Evolutionary conservation across 2,888 invertebrate genomes (phyloP), one percentile per base, ranked within the genome.

Genomic region (Ethmia dodecea): DNA sequence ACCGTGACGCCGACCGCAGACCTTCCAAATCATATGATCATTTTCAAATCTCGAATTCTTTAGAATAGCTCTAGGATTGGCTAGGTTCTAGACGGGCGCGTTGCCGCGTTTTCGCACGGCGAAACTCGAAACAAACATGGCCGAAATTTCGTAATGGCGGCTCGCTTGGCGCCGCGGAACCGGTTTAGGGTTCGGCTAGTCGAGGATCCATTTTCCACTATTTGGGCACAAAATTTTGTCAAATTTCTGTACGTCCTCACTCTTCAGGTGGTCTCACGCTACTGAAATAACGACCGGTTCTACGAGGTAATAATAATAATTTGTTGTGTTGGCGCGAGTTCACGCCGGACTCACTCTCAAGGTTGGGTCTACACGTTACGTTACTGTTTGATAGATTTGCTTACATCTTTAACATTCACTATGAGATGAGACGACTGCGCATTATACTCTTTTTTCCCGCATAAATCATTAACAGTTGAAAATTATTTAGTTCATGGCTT

Each of bases 121-220:
- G 63, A 63, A 66, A 69, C 70, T 52, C 55, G 63, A 63, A 66
- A 69, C 70, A 66, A 78, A 78, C 65, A 80, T 79, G 79, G 79
- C 77, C 77, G 80, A 81, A 80, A 72, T 74, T 71, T 65, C 60
- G 64, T 71, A 62, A 77, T 77, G 77, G 76, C 72, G 63, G 72
- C 63, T 54, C 52, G 61, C 61, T 68, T 67, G 71, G 70, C 64
- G 70, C 31, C 43, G 40, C 35, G 45, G 43, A 64, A 75, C 79
- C 74, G 77, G 79, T 78, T 75, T 66, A 48, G 47, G 56, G 55
- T 52, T 56, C 26, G 12, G 11, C 26, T 26, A 11, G 11, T 26
- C 26, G 9, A 9, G 2, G 11, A 26, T 11, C 11, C 26, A 26
- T 18, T 18, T 5, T 8, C 18, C 10, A 9, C n/a, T 22, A 53